Base-by-base conservation (phyloP, 2,113 vertebrate species). In the Chinchilla lanigera region DNA sequence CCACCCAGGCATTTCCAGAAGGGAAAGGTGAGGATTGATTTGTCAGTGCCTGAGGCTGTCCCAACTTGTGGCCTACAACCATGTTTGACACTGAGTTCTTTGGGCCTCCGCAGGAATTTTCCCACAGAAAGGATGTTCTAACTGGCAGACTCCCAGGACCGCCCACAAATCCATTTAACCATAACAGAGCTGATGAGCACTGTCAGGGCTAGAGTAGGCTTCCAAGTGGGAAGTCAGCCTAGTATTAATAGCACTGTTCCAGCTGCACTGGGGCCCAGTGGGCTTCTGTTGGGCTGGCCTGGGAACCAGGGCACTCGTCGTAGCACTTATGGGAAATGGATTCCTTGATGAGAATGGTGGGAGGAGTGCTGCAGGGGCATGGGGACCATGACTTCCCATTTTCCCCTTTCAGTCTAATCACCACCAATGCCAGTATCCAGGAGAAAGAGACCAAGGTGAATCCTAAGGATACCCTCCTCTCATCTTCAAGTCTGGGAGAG, bases 81-180 rank as follows among this genome's bases (percentile, higher is more conserved):
- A 2, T 90, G 86, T 95, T 96, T 96, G 92, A 94, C 96, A 97
- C 96, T 60, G 82, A 93, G 93, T 93, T 97, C 92, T 97, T 95
- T 97, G 95, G 94, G 67, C 90, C 89, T 95, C 80, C 0, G 90
- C 87, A 97, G 97, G 93, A 98, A 98, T 97, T 97, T 98, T 98
- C 97, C 97, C 97, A 98, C 97, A 97, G 97, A 97, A 97, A 97
- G 96, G 97, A 97, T 97, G 97, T 97, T 97, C 97, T 97, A 90
- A 97, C 80, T 98, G 97, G 97, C 97, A 97, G 92, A 20, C n/a
- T 97, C 96, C 97, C 97, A 98, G 97, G 97, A 95, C 97, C 93
- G 97, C 97, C 97, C 92, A 97, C 96, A 97, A 96, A 93, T 96
- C 86, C 87, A 87, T 97, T 97, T 97, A 97, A 97, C 97, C 96